These are phyloP conservation scores for Drosophila asahinai DNA, from an alignment of 1,140 invertebrate genomes.

Conservation along the genomic window DNA sequence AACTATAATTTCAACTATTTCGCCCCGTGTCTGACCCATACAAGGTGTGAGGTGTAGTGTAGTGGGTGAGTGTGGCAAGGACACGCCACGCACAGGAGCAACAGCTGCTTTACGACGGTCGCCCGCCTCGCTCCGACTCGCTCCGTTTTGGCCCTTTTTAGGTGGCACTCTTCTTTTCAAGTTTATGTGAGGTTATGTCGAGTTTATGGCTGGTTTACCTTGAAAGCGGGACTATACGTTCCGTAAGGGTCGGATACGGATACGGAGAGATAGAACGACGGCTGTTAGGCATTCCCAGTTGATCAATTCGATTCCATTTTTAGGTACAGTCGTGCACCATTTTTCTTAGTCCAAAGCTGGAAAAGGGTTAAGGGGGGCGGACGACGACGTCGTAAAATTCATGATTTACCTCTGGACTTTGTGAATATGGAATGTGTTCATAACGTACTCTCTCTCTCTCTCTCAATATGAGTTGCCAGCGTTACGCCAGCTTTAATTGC, in stretches of 20 bases:
- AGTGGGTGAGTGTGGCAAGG: conserved; percentile 30
- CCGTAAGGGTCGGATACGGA: background rate
- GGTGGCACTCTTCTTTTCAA: conserved; percentile 48
- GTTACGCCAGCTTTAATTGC: conserved; percentile 4
- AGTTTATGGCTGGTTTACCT: conserved; percentile 55
- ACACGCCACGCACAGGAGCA: conserved; percentile 56
- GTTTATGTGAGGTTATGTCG: conserved; percentile 60
- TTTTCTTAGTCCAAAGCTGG: background rate
- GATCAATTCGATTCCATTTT: conserved; percentile 58
- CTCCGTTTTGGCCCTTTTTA: conserved; percentile 45
- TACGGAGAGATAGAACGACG: conserved; percentile 1
- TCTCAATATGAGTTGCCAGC: no score
- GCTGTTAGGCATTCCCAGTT: conserved; percentile 41
- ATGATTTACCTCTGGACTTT: conserved; percentile 2
- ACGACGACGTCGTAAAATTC: conserved; percentile 8
- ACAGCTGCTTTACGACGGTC: conserved; percentile 58
- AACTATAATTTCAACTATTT: background rate
- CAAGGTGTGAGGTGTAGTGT: background rate
- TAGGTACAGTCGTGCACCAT: conserved; percentile 40
- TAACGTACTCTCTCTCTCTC: background rate
- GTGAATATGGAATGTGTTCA: conserved; percentile 11
- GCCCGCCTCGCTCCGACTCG: background rate
- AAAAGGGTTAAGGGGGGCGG: background rate
- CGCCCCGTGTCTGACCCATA: background rate
- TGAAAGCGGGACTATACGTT: conserved; percentile 4